Percentiles rank a stretch among this genome's conserved stretches.
phyloP scores from a whole-genome alignment of 2,888 invertebrate species.

The Trypoxylon attenuatum region DNA sequence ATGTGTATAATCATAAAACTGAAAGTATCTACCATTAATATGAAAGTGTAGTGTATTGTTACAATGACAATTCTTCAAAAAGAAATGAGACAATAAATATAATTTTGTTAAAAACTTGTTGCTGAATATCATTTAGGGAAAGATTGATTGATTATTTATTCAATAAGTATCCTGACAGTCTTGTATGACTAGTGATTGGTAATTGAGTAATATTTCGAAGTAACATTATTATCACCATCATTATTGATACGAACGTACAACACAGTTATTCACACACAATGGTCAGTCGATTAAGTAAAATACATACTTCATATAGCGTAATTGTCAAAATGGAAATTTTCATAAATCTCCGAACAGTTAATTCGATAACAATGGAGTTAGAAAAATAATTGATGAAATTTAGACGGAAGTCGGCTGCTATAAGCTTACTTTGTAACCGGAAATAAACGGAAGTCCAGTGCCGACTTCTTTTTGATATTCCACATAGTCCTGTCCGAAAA shows the following conservation, averaged over 20 bases:
- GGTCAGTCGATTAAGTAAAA: too few species aligned
- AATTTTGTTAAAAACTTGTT: constrained; percentile 66
- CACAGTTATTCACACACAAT: too few species aligned
- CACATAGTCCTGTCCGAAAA: constrained; percentile 92
- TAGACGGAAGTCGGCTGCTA: constrained; percentile 53
- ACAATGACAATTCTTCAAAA: constrained; percentile 67
- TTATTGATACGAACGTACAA: too few species aligned
- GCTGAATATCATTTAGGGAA: neutral
- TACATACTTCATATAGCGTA: too few species aligned
- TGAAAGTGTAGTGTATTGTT: constrained; percentile 69
- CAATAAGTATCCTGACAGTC: neutral
- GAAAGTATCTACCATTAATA: constrained; percentile 65
- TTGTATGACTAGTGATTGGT: neutral
- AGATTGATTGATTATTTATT: neutral
- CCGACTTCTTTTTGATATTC: constrained; percentile 89
- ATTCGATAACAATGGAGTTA: neutral
- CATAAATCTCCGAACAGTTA: too few species aligned
- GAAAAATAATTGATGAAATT: constrained; percentile 1
- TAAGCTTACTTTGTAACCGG: constrained; percentile 80
- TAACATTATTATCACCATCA: too few species aligned
- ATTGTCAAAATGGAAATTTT: too few species aligned
- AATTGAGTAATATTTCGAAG: too few species aligned
- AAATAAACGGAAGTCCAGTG: constrained; percentile 92
- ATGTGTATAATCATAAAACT: constrained; percentile 49
- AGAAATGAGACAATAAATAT: constrained; percentile 73